These are phyloP conservation scores for Macrobrachium rosenbergii DNA, from an alignment of 1,140 invertebrate species.

Conservation along the genomic window DNA sequence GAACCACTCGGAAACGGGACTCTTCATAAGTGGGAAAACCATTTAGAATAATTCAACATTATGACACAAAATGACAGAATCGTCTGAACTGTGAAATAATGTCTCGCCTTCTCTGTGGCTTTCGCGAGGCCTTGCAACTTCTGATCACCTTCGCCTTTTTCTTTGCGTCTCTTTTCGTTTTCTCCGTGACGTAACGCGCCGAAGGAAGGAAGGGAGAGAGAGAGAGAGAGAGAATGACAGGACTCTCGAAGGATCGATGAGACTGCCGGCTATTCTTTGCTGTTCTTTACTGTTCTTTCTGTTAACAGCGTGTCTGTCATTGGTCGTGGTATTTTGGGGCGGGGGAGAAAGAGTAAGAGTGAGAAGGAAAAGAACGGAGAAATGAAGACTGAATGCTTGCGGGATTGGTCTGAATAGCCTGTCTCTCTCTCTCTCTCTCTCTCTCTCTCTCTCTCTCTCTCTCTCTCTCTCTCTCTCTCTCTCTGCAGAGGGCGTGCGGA, in stretches of 20 bases:
- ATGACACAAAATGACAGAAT: too few relatives aligned
- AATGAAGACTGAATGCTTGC: background rate
- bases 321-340: background rate
- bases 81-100: too few relatives aligned
- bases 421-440: slow-evolving; percentile 20
- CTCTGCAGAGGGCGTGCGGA: background rate
- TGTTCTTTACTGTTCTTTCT: too few relatives aligned
- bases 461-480: slow-evolving; percentile 10
- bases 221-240: slow-evolving; percentile 25
- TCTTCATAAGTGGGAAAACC: too few relatives aligned
- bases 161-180: background rate
- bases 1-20: too few relatives aligned
- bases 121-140: too few relatives aligned
- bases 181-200: background rate
- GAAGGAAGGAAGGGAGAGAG: slow-evolving; percentile 11
- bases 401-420: background rate
- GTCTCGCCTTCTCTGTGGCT: too few relatives aligned
- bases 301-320: too few relatives aligned
- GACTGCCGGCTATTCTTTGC: too few relatives aligned
- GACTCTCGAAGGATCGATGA: too few relatives aligned
- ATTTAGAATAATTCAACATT: too few relatives aligned
- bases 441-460: slow-evolving; percentile 34
- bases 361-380: background rate
- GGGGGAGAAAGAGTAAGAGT: background rate
- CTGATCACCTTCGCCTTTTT: background rate